Conservation (phyloP, 2,797 vertebrate species). For the Catamblyrhynchus diadema region DNA sequence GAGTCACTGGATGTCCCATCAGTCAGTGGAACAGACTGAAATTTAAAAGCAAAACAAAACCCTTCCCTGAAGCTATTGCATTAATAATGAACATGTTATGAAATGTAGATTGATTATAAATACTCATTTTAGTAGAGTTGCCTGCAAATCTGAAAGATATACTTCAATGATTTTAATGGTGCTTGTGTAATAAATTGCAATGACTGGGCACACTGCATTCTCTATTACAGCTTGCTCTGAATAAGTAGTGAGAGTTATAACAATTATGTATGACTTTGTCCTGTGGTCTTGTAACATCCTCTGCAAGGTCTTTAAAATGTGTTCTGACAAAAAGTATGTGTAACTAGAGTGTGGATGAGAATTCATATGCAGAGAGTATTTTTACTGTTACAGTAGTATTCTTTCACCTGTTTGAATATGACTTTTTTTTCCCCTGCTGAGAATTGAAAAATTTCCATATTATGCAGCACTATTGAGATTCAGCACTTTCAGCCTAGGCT, state of each 20-base stretch:
- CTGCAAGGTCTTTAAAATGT: background rate
- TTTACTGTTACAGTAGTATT: background rate
- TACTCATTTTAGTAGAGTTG: background rate
- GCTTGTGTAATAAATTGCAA: background rate
- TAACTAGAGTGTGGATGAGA: background rate
- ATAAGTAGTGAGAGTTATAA: background rate
- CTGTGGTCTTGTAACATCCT: background rate
- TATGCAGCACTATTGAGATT: background rate
- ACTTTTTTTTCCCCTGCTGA: background rate
- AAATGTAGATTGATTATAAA: background rate
- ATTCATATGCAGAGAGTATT: background rate
- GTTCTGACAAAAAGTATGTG: background rate
- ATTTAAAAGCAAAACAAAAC: background rate
- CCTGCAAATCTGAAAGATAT: background rate
- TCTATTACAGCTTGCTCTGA: background rate
- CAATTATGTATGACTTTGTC: background rate
- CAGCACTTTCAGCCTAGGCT: background rate
- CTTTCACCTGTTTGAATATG: background rate
- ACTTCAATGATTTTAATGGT: background rate
- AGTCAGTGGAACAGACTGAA: background rate
- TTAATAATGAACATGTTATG: background rate
- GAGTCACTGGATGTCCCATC: background rate
- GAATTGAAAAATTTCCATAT: background rate
- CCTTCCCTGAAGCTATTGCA: background rate
- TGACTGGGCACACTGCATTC: background rate